Evolutionary conservation across 1,140 invertebrate genomes (phyloP).

Genomic region (Manduca sexta): DNA sequence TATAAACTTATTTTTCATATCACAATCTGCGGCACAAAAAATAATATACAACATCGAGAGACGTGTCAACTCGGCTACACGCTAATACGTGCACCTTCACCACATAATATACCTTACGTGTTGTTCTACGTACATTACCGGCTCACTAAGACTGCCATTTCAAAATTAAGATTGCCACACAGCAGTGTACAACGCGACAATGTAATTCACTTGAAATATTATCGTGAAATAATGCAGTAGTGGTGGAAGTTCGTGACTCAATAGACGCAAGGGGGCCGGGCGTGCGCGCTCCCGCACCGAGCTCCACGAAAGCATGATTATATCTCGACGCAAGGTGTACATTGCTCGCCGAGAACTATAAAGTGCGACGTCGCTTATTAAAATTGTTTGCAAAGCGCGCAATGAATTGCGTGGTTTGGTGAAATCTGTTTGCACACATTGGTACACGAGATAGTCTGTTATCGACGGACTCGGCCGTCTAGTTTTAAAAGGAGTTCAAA

Average conservation of each 20-base stretch:
- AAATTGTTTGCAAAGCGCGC: no score
- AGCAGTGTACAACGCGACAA: slow-evolving; percentile 32
- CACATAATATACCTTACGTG: background rate
- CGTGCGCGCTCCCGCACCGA: slow-evolving; percentile 17
- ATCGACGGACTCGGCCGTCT: no score
- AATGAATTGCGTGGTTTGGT: no score
- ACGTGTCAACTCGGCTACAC: slow-evolving; percentile 6
- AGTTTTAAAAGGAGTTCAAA: no score
- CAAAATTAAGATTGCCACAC: slow-evolving; percentile 3
- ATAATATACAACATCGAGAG: slow-evolving; percentile 6
- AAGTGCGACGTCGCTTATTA: no score
- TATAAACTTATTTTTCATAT: no score
- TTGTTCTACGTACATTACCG: no score
- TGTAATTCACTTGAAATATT: slow-evolving; percentile 27
- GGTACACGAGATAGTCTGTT: no score
- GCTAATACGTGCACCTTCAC: background rate
- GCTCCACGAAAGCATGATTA: slow-evolving; percentile 7
- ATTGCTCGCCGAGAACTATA: no score
- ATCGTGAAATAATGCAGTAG: slow-evolving; percentile 38
- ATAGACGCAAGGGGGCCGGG: slow-evolving; percentile 46
- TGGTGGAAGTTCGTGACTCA: slow-evolving; percentile 48
- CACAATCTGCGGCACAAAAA: slow-evolving; percentile 1
- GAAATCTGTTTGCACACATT: no score
- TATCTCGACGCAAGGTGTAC: slow-evolving; percentile 1
- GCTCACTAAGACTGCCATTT: background rate